Evolutionary conservation across 2,888 invertebrate species (phyloP), one percentile per base, ranked within the genome.

Genomic region (Caenorhabditis becei): DNA sequence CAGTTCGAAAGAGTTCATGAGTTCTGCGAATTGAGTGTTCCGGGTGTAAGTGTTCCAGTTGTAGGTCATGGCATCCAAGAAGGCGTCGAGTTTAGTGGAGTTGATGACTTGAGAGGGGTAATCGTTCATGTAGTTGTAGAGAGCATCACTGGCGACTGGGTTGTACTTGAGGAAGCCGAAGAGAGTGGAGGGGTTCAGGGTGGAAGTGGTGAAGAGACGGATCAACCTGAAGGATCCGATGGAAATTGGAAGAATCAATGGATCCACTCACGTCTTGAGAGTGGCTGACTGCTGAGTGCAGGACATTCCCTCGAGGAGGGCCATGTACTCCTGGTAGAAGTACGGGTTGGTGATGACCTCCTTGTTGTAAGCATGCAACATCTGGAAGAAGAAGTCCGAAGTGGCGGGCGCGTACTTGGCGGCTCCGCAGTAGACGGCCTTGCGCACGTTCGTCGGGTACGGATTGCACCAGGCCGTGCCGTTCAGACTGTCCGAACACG

Each of bases 351-450:
- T 82, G 44, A 74, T 20, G 49, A 79, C 81, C 61, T 83, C 81
- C 11, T 49, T 28, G 53, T 78, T 82, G 56, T 83, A 83, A n/a
- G 56, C 58, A 32, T 66, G 53, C 49, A 83, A 44, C 78, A 83
- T 63, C 53, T 67, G 67, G 63, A 63, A 74, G 80, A 83, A 83
- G 70, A 32, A 71, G 47, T 79, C 78, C 24, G 72, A 69, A 26
- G 77, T 58, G 3, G 53, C 32, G 18, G 67, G 59, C 11, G 81
- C 69, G 49, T 71, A 72, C 54, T 72, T 74, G 14, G 82, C 82
- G 11, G 79, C 86, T 44, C 83, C 86, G 44, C 86, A 86, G 41
- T 86, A 86, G 20, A 83, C 66, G 3, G 84, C 86, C 58, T 41
- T 70, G 1, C 83, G 74, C n/a, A 82, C 24, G 63, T 85, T 83